phyloP scores from a whole-genome alignment of 2,113 vertebrate genomes.

The Psittacula cyanocephala region DNA sequence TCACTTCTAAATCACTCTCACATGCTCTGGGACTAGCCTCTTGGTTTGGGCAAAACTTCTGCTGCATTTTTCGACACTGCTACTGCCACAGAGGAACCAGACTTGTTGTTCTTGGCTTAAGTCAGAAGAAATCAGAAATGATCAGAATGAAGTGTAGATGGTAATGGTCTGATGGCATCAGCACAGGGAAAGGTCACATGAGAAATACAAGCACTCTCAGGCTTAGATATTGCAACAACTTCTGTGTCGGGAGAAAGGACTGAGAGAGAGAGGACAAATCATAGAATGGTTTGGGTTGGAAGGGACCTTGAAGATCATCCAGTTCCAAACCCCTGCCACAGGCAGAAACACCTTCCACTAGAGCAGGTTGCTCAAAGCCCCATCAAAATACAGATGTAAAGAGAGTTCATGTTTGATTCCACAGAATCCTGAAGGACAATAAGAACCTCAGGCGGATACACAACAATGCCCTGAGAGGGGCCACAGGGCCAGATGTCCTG shows the following conservation, averaged over 20 bases:
- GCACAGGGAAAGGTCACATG: background rate
- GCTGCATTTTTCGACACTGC: background rate
- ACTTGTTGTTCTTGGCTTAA: background rate
- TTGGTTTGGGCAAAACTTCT: background rate
- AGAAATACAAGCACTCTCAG: background rate
- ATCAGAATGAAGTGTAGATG: background rate
- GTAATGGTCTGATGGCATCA: background rate
- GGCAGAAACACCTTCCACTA: background rate
- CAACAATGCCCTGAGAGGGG: constrained; percentile 83
- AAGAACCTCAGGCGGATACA: constrained; percentile 80
- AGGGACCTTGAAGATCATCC: background rate
- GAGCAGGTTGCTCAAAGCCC: background rate
- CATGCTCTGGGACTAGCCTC: accelerated
- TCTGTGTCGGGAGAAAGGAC: background rate
- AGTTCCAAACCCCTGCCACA: background rate
- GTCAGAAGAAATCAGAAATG: background rate
- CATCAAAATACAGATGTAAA: background rate
- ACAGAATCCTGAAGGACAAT: constrained; percentile 87
- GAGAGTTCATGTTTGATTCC: background rate
- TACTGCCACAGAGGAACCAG: background rate
- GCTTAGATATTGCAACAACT: background rate
- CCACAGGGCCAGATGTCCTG: constrained; percentile 83
- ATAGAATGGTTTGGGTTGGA: background rate
- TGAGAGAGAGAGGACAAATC: background rate
- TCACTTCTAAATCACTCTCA: background rate